Base-by-base conservation (phyloP, 92 coral and sea anemone species). In the Palythoa grandis region DNA sequence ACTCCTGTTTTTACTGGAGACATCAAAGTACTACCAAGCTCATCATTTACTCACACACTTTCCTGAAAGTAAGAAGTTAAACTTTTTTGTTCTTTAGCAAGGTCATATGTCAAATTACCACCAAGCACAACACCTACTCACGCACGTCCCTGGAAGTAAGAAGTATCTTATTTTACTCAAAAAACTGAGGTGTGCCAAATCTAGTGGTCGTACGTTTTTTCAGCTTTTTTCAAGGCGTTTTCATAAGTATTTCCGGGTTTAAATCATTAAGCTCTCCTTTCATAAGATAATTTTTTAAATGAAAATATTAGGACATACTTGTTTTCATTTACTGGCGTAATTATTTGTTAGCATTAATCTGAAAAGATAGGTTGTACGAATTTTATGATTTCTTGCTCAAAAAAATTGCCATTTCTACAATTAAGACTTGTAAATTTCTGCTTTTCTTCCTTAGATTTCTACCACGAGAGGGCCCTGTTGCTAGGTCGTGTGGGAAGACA, bases 401-500 rank as follows among this genome's bases (percentile, higher is more conserved):
- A 29, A n/a, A 5, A 11, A 16, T 58, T 1, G 19, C 19, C 16
- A 58, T 5, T 13, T 58, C 60, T 54, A 65, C 25, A 5, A 16
- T 10, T 20, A 14, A 7, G 35, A 29, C 35, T 29, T 29, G 35
- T 29, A 29, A 29, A 1, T 29, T 29, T 29, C 35, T 22, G 8
- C 72, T 84, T 74, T 13, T 76, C 50, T 65, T 52, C 15, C 78
- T 29, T 29, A 96, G 98, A 92, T 66, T 96, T 94, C 75, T 94
- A 91, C 76, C 90, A 96, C 83, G 98, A 96, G 78, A 92, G 98
- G 22, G 98, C 98, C 3, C 89, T 96, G 83, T 87, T 96, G n/a
- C 83, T 96, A 60, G 98, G 98, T 3, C 94, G 98, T 23, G 96
- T 96, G 37, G 98, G 98, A 17, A 94, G 98, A 52, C 98, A 96